Conservation (phyloP, 2,113 vertebrate species). For the Megatriorchis doriae region DNA sequence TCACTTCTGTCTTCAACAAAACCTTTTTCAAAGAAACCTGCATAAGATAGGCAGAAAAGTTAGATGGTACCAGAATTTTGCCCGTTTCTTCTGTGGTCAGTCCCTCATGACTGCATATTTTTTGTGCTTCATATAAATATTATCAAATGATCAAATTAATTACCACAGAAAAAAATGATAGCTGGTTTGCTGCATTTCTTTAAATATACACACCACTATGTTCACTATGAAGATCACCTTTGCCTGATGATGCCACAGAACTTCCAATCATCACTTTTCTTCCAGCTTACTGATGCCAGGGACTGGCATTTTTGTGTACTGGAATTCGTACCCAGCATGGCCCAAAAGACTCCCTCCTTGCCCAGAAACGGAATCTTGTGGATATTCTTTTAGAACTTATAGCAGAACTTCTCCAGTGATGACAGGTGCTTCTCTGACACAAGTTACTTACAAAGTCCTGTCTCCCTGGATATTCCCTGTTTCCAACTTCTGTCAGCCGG, state of each 20-base stretch:
- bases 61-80: not conserved
- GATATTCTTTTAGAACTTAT: not conserved
- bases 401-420: not conserved
- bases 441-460: not conserved
- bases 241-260: not conserved
- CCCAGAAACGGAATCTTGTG: not conserved
- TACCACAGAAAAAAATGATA: not conserved
- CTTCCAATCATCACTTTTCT: not conserved
- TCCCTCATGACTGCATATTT: not conserved
- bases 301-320: not conserved
- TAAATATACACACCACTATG: not conserved
- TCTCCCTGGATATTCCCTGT: not conserved
- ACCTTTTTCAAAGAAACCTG: not conserved
- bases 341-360: not conserved
- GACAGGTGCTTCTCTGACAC: not conserved
- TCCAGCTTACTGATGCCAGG: not conserved
- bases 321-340: not conserved
- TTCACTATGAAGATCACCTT: not conserved
- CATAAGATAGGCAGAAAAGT: not conserved
- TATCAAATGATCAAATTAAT: not conserved
- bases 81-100: not conserved
- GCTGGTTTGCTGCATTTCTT: not conserved
- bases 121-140: not conserved
- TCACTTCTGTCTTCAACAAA: not conserved
- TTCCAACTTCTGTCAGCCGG: not conserved